Evolutionary conservation across 1,140 invertebrate genomes (phyloP).

Genomic region (Drosophila ananassae): DNA sequence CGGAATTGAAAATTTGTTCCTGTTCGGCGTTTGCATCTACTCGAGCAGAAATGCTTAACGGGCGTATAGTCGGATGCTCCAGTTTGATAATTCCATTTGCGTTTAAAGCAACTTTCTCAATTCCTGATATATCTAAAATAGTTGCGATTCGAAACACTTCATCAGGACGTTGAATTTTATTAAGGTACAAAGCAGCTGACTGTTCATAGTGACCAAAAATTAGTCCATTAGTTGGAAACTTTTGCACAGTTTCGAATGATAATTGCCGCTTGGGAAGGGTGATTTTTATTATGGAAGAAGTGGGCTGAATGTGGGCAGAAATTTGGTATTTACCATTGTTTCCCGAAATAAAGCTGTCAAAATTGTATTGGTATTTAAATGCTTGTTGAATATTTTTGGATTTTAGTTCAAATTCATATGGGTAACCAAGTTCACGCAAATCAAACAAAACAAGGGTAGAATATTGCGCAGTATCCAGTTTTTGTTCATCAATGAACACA

Average conservation of each 20-base stretch:
- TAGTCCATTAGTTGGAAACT: constrained; percentile 80
- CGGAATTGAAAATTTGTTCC: constrained; percentile 81
- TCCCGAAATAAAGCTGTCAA: constrained; percentile 88
- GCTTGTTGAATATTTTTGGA: constrained; percentile 86
- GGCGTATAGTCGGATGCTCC: constrained; percentile 87
- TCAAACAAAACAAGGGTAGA: constrained; percentile 87
- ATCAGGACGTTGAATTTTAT: constrained; percentile 88
- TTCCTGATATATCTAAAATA: constrained; percentile 52
- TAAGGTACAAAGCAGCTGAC: constrained; percentile 87
- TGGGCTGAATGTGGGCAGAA: constrained; percentile 87
- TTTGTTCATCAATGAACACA: constrained; percentile 48
- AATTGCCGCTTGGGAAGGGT: constrained; percentile 88
- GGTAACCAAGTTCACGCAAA: constrained; percentile 88
- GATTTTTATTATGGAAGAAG: constrained; percentile 86
- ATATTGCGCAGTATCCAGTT: constrained; percentile 84
- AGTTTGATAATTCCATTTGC: constrained; percentile 86
- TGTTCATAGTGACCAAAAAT: constrained; percentile 82
- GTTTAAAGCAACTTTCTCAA: constrained; percentile 84
- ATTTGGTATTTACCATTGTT: constrained; percentile 89
- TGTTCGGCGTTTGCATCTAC: constrained; percentile 83
- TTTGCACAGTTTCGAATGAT: constrained; percentile 85
- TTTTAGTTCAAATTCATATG: constrained; percentile 89
- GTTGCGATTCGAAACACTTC: constrained; percentile 84
- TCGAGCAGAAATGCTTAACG: constrained; percentile 85
- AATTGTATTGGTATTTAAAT: constrained; percentile 86